Evolutionary conservation across 2,113 vertebrate genomes (phyloP).

Genomic region (Podarcis raffonei): DNA sequence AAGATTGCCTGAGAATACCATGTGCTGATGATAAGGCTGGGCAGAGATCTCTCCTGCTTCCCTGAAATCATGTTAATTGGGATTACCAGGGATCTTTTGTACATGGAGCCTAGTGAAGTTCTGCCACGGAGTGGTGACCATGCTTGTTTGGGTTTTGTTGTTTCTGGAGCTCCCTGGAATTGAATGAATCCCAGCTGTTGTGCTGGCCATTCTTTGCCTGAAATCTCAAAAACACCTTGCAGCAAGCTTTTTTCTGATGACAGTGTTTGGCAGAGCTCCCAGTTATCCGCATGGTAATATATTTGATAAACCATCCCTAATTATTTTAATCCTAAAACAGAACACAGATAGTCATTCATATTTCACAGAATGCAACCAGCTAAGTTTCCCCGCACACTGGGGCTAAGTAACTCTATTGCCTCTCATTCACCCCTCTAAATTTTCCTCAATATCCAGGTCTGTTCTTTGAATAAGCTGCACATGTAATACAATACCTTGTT

Average conservation of each 20-base stretch:
- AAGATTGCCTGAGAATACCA: neutral
- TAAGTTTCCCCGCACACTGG: neutral
- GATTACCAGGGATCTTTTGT: neutral
- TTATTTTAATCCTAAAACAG: neutral
- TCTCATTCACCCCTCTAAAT: too few species aligned
- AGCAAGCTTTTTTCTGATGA: neutral
- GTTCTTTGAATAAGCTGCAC: accelerated
- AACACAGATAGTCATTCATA: neutral
- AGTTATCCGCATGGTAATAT: neutral
- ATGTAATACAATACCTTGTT: constrained; percentile 26
- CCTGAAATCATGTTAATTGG: neutral
- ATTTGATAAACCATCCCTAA: neutral
- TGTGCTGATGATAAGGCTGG: neutral
- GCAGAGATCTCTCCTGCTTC: neutral
- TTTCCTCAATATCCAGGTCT: neutral
- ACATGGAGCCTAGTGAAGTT: neutral
- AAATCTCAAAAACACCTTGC: neutral
- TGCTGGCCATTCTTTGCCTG: neutral
- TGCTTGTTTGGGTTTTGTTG: neutral
- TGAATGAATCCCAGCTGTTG: neutral
- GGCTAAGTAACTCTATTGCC: neutral
- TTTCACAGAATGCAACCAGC: neutral
- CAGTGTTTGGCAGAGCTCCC: neutral
- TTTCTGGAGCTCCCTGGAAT: neutral
- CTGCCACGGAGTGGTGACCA: neutral